Conservation (phyloP, 2,113 vertebrate genomes). For the Pseudolaguvia tuberculata region DNA sequence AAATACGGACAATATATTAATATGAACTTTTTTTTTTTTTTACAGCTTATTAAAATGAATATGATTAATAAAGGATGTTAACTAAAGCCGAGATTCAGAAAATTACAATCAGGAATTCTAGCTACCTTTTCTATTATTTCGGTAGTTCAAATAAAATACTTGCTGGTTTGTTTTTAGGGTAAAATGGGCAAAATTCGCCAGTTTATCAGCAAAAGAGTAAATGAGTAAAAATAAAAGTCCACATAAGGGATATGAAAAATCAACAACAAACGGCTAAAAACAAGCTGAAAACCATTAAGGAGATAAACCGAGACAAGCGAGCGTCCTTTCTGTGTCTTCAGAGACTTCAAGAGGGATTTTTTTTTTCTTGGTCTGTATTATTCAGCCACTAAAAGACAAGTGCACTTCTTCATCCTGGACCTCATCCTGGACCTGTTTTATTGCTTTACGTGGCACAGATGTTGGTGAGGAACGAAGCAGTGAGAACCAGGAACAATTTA, state of each 20-base stretch:
- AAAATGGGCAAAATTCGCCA: background rate
- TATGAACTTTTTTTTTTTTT: too few species aligned
- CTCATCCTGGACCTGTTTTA: constrained; percentile 44
- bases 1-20: too few species aligned
- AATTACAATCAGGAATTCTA: background rate
- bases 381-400: constrained; percentile 28
- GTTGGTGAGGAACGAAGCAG: constrained; percentile 65
- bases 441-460: constrained; percentile 42
- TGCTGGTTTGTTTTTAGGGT: too few species aligned
- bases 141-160: too few species aligned
- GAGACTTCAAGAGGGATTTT: background rate
- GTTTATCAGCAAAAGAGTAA: background rate
- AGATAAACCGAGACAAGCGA: background rate
- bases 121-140: too few species aligned
- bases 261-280: background rate
- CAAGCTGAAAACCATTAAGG: constrained; percentile 35
- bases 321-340: background rate
- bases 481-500: constrained; percentile 44
- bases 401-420: constrained; percentile 42
- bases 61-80: too few species aligned
- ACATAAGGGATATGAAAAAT: constrained; percentile 1
- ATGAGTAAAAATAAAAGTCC: constrained; percentile 1
- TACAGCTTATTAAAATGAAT: too few species aligned
- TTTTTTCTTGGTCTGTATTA: background rate
- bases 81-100: too few species aligned